Evolutionary conservation across 2,113 vertebrate genomes (phyloP).

Genomic region (Ammodytes marinus): DNA sequence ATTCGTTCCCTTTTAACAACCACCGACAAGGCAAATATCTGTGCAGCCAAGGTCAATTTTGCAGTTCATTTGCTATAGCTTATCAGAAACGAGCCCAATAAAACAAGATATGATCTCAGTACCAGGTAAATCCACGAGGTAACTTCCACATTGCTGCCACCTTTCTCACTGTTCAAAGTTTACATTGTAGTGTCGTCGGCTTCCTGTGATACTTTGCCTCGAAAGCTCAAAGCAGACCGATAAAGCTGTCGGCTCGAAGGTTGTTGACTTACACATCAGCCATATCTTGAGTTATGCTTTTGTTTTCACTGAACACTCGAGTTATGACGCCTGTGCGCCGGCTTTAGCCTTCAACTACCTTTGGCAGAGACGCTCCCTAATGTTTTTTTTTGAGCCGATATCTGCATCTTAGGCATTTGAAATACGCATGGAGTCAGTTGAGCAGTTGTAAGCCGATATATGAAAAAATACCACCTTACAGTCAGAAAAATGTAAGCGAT

Average conservation of each 20-base stretch:
- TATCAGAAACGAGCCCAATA: slow-evolving; percentile 40
- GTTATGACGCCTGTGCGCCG: slow-evolving; percentile 33
- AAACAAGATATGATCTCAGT: slow-evolving; percentile 54
- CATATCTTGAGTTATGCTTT: slow-evolving; percentile 52
- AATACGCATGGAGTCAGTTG: not conserved
- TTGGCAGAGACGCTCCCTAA: slow-evolving; percentile 22
- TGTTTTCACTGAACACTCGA: slow-evolving; percentile 54
- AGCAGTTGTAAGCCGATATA: not conserved
- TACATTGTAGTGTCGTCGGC: not conserved
- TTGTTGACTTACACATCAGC: not conserved
- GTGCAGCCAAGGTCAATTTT: slow-evolving; percentile 48
- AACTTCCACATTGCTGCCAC: slow-evolving; percentile 13
- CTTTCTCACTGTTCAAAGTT: slow-evolving; percentile 22
- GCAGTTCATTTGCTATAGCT: slow-evolving; percentile 21
- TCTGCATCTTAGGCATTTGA: slow-evolving; percentile 18
- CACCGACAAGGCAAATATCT: not conserved
- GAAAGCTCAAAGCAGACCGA: not conserved
- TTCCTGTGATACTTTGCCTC: slow-evolving; percentile 18
- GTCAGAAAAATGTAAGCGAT: no score
- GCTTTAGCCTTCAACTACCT: slow-evolving; percentile 51
- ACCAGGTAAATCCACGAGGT: not conserved
- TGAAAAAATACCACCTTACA: not conserved
- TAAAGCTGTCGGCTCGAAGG: slow-evolving; percentile 20
- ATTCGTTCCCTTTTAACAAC: not conserved
- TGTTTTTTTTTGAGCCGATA: slow-evolving; percentile 37